These are phyloP conservation scores for Pammene fasciana DNA, from an alignment of 2,888 invertebrate genomes.

Conservation along the genomic window DNA sequence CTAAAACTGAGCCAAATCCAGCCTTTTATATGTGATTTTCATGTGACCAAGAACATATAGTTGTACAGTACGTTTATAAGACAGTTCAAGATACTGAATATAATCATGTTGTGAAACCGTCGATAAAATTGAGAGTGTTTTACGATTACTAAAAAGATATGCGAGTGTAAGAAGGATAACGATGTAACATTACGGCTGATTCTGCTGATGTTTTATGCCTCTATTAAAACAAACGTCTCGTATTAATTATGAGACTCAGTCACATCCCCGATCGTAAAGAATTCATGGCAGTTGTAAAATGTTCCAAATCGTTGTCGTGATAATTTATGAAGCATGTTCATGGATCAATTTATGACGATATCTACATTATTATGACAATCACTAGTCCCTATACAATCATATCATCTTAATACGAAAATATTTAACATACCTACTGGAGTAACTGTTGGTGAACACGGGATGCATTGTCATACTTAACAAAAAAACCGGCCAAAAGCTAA, in stretches of 20 bases:
- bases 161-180: slow-evolving; percentile 57
- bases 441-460: too few species aligned
- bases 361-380: slow-evolving; percentile 53
- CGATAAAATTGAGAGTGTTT: slow-evolving; percentile 65
- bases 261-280: slow-evolving; percentile 79
- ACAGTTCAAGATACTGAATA: slow-evolving; percentile 5
- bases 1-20: too few species aligned
- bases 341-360: slow-evolving; percentile 75
- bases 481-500: too few species aligned
- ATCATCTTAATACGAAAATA: slow-evolving; percentile 2
- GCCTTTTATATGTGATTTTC: too few species aligned
- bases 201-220: slow-evolving; percentile 77
- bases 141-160: slow-evolving; percentile 67
- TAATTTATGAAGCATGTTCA: slow-evolving; percentile 83
- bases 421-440: too few species aligned
- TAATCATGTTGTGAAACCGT: slow-evolving; percentile 45
- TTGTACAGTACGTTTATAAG: background rate
- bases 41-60: too few species aligned
- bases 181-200: slow-evolving; percentile 66
- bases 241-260: slow-evolving; percentile 80
- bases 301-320: slow-evolving; percentile 80
- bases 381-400: slow-evolving; percentile 10
- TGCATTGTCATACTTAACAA: too few species aligned
- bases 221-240: slow-evolving; percentile 81
- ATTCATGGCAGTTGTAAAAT: slow-evolving; percentile 82